These are phyloP conservation scores for Lithobates pipiens DNA, from an alignment of 2,797 vertebrate genomes.

Conservation along the genomic window DNA sequence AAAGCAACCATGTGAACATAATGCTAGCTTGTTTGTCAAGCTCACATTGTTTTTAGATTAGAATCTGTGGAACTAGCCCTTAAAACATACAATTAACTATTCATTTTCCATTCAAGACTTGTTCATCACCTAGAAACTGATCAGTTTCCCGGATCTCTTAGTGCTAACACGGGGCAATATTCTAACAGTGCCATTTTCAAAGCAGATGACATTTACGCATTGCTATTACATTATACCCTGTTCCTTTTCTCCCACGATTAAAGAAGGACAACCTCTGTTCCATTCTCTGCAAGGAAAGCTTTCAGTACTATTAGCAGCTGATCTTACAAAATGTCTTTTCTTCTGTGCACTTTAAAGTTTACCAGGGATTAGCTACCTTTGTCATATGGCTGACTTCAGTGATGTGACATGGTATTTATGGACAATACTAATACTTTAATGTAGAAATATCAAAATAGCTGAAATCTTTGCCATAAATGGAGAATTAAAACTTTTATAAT, in stretches of 20 bases:
- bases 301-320: constrained; percentile 41
- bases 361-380: constrained; percentile 35
- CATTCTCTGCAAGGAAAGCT: neutral
- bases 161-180: neutral
- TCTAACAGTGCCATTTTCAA: constrained; percentile 44
- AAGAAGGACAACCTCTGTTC: constrained; percentile 41
- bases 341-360: constrained; percentile 52
- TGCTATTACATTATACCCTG: constrained; percentile 43
- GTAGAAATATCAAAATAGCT: constrained; percentile 9
- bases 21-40: too few species aligned
- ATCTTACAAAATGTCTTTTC: constrained; percentile 55
- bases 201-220: constrained; percentile 50
- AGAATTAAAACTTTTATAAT: neutral
- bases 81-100: neutral
- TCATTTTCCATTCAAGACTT: neutral
- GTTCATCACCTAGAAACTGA: neutral
- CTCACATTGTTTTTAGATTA: too few species aligned
- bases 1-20: neutral
- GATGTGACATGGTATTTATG: constrained; percentile 45
- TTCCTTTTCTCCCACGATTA: constrained; percentile 50
- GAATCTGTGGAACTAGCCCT: too few species aligned
- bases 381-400: constrained; percentile 24
- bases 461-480: neutral
- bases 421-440: neutral
- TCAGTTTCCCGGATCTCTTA: constrained; percentile 5